These are phyloP conservation scores for Parnassius mnemosyne DNA, from an alignment of 2,888 invertebrate species.

Conservation along the genomic window DNA sequence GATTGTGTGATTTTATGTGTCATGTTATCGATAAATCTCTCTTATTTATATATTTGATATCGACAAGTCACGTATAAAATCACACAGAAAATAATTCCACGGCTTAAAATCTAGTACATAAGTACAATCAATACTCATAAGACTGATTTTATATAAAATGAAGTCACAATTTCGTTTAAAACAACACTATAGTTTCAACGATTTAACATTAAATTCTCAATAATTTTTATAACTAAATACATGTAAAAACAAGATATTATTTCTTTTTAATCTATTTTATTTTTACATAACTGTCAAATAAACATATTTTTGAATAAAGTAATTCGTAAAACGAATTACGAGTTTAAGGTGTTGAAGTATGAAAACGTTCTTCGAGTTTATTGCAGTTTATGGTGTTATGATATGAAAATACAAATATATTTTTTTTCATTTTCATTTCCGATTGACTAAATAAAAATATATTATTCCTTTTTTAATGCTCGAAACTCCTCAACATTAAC, in stretches of 20 bases:
- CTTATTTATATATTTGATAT: slow-evolving; percentile 21
- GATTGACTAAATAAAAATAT: neutral
- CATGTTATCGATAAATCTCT: slow-evolving; percentile 12
- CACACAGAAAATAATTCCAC: slow-evolving; percentile 7
- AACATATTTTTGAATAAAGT: too few species aligned
- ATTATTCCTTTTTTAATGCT: slow-evolving; percentile 3
- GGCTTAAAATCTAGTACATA: slow-evolving; percentile 10
- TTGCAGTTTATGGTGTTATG: too few species aligned
- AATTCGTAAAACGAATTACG: too few species aligned
- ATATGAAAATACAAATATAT: too few species aligned
- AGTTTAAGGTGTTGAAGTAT: too few species aligned
- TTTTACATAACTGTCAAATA: neutral
- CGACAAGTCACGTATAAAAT: slow-evolving; percentile 19
- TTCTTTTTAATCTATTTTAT: neutral
- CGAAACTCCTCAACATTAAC: slow-evolving; percentile 5
- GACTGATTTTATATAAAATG: slow-evolving; percentile 7
- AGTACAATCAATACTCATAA: slow-evolving; percentile 3
- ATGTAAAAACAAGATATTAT: neutral
- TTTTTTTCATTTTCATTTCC: neutral
- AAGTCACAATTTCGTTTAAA: slow-evolving; percentile 7
- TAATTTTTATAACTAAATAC: slow-evolving; percentile 13
- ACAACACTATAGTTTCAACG: slow-evolving; percentile 13
- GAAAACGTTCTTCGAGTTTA: too few species aligned
- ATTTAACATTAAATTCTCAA: slow-evolving; percentile 21
- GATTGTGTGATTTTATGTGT: slow-evolving; percentile 11